Evolutionary conservation across 2,888 invertebrate genomes (phyloP).

Genomic region (Carabus problematicus): DNA sequence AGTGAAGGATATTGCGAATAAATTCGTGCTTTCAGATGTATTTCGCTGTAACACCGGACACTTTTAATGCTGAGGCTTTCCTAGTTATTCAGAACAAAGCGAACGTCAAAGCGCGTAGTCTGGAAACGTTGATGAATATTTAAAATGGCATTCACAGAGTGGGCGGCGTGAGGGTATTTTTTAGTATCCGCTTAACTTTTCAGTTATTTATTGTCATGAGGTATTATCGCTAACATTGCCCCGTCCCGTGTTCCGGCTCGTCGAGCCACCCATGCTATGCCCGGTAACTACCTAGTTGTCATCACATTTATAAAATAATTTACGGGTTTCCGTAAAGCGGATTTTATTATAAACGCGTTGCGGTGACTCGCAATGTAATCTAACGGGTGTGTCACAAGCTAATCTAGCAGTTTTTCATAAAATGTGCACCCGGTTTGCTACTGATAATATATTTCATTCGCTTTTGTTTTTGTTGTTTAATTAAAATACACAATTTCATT

Average conservation of each 20-base stretch:
- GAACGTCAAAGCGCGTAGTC: too few relatives aligned
- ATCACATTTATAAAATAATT: conserved; percentile 39
- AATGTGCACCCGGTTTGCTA: background rate
- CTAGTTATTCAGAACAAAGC: too few relatives aligned
- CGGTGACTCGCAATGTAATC: conserved; percentile 18
- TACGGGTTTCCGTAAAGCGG: conserved; percentile 35
- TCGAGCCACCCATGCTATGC: background rate
- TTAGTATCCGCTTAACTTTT: conserved; percentile 36
- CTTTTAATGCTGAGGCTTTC: too few relatives aligned
- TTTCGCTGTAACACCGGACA: too few relatives aligned
- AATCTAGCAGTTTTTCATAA: conserved; percentile 31
- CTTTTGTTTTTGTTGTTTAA: background rate
- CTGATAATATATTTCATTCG: conserved; percentile 32
- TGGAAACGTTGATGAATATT: conserved; percentile 18
- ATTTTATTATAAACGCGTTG: conserved; percentile 36
- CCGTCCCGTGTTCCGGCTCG: background rate
- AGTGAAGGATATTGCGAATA: too few relatives aligned
- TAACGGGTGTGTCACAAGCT: conserved; percentile 26
- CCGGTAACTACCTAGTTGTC: conserved; percentile 26
- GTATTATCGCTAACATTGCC: conserved; percentile 28
- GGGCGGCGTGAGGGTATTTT: conserved; percentile 13
- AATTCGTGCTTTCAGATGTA: too few relatives aligned
- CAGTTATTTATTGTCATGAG: conserved; percentile 33
- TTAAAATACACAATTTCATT: too few relatives aligned
- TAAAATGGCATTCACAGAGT: conserved; percentile 23